Evolutionary conservation across 2,888 invertebrate species (phyloP).

Genomic region (Scaptomyza caliginosa): DNA sequence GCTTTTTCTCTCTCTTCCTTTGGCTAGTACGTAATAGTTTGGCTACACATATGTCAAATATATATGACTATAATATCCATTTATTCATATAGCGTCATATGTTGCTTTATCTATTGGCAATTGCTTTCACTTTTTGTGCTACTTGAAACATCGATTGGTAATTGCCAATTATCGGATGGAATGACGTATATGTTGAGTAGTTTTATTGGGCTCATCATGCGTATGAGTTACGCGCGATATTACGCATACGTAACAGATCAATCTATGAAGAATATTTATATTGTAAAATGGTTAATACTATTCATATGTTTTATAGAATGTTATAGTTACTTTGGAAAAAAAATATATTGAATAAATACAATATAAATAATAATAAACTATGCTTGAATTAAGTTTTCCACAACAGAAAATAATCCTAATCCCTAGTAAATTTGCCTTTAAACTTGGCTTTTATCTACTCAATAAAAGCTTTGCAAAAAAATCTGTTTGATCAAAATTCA

Average conservation of each 20-base stretch:
- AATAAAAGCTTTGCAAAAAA: too few species aligned
- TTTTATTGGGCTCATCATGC: slow-evolving; percentile 12
- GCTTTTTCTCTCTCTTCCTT: not conserved
- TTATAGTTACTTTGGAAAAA: too few species aligned
- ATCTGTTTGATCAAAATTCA: too few species aligned
- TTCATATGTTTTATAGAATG: too few species aligned
- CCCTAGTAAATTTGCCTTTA: too few species aligned
- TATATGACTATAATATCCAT: not conserved
- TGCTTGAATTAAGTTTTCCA: too few species aligned
- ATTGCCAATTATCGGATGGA: slow-evolving; percentile 30
- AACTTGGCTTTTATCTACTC: too few species aligned
- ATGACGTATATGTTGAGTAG: slow-evolving; percentile 25
- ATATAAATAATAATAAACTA: too few species aligned
- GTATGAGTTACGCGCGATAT: slow-evolving; percentile 44
- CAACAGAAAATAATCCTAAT: too few species aligned
- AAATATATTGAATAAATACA: too few species aligned
- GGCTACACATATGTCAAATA: slow-evolving; percentile 8
- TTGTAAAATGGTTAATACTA: too few species aligned
- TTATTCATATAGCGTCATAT: slow-evolving; percentile 28
- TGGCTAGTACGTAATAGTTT: slow-evolving; percentile 27
- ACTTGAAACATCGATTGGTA: slow-evolving; percentile 24
- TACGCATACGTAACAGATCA: slow-evolving; percentile 33
- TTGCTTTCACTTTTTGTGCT: slow-evolving; percentile 32
- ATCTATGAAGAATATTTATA: not conserved
- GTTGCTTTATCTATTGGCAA: slow-evolving; percentile 38